These are phyloP conservation scores for Sturnira hondurensis DNA, from an alignment of 2,113 vertebrate genomes.

Conservation along the genomic window DNA sequence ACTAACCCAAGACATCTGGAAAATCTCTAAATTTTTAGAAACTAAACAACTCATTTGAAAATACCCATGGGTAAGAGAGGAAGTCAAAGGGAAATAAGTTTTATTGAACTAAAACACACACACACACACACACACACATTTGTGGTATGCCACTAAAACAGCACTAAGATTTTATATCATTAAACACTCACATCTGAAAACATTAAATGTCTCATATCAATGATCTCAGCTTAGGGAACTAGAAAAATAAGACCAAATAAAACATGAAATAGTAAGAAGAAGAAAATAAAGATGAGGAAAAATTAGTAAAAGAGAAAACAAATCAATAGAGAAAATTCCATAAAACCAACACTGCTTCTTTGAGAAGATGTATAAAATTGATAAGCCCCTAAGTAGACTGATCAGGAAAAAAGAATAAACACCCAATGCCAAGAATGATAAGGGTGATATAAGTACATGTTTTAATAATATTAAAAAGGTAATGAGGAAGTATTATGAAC, in stretches of 20 bases:
- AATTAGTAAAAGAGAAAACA: neutral
- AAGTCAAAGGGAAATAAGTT: neutral
- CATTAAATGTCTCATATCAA: neutral
- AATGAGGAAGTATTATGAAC: neutral
- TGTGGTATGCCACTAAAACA: neutral
- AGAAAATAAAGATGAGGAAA: neutral
- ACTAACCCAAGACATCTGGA: neutral
- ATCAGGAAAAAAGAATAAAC: neutral
- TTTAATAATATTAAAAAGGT: neutral
- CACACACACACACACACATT: neutral
- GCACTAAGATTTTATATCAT: neutral
- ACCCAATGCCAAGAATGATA: neutral
- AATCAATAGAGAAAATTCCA: neutral
- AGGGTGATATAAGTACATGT: neutral
- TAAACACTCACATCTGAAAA: neutral
- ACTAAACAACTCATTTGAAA: neutral
- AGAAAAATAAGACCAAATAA: constrained; percentile 13
- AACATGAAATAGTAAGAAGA: neutral
- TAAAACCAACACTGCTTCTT: neutral
- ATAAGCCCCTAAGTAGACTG: neutral
- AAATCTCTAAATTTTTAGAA: constrained; percentile 15
- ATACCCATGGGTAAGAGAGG: neutral
- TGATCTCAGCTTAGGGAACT: neutral
- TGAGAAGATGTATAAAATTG: neutral
- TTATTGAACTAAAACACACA: neutral